Conservation (phyloP, 2,888 invertebrate species). For the Troides helena region DNA sequence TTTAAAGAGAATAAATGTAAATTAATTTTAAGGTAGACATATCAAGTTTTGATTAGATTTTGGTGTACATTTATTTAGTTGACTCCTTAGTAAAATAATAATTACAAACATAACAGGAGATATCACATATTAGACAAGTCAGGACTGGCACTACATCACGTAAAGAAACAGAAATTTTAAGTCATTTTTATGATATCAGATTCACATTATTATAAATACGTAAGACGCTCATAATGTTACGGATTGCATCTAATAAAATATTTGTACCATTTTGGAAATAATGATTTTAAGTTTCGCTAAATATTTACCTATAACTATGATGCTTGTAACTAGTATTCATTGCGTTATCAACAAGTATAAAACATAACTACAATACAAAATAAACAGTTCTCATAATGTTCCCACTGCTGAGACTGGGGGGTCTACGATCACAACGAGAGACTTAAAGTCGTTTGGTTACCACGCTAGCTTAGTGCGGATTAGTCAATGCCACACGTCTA, state of each 20-base stretch:
- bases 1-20: conserved; percentile 4
- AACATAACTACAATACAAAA: neutral
- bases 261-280: neutral
- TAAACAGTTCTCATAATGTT: neutral
- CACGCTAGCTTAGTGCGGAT: too few relatives aligned
- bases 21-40: conserved; percentile 23
- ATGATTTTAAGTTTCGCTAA: neutral
- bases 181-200: too few relatives aligned
- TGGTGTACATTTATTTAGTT: conserved; percentile 3
- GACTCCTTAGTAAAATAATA: neutral
- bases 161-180: too few relatives aligned
- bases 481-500: too few relatives aligned
- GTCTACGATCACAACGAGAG: too few relatives aligned
- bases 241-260: neutral
- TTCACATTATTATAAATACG: too few relatives aligned
- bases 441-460: too few relatives aligned
- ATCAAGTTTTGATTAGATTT: conserved; percentile 26
- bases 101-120: neutral
- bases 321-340: neutral
- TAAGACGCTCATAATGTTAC: neutral
- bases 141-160: neutral
- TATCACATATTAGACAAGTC: neutral
- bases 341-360: neutral
- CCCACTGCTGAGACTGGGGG: too few relatives aligned
- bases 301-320: neutral